Conservation (phyloP, 2,888 invertebrate species). For the Ochropleura leucogaster region DNA sequence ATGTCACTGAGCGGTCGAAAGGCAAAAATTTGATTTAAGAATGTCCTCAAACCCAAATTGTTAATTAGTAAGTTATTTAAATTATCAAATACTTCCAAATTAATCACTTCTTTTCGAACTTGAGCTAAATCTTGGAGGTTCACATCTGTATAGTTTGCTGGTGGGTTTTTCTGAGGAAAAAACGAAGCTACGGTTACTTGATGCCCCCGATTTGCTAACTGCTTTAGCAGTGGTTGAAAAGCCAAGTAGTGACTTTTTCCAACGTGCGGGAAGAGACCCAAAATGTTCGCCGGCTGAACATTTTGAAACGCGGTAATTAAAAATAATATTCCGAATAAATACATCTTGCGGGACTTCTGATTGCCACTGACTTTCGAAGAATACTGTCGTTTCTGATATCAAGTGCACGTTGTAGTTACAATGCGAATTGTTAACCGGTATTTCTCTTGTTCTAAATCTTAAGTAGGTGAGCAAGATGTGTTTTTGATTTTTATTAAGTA, state of each 20-base stretch:
- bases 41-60: slow-evolving; percentile 72
- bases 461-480: slow-evolving; percentile 3
- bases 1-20: slow-evolving; percentile 76
- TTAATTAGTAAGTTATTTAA: slow-evolving; percentile 67
- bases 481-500: neutral
- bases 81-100: slow-evolving; percentile 75
- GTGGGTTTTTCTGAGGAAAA: slow-evolving; percentile 87
- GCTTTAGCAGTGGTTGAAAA: slow-evolving; percentile 89
- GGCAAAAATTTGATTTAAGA: slow-evolving; percentile 72
- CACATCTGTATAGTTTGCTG: slow-evolving; percentile 83
- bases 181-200: slow-evolving; percentile 91
- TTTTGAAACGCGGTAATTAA: slow-evolving; percentile 67
- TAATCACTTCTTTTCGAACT: slow-evolving; percentile 77
- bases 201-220: slow-evolving; percentile 90
- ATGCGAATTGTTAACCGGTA: neutral
- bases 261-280: slow-evolving; percentile 90
- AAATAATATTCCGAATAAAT: slow-evolving; percentile 25
- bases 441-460: slow-evolving; percentile 11
- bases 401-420: neutral
- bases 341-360: slow-evolving; percentile 32
- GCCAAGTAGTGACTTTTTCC: slow-evolving; percentile 92
- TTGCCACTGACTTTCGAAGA: slow-evolving; percentile 8
- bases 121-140: slow-evolving; percentile 80
- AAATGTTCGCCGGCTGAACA: slow-evolving; percentile 83
- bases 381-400: slow-evolving; percentile 24